Percentiles rank a stretch among this genome's conserved stretches.
phyloP scores from a whole-genome alignment of 1,140 invertebrate genomes.

The Adoxophyes honmai region DNA sequence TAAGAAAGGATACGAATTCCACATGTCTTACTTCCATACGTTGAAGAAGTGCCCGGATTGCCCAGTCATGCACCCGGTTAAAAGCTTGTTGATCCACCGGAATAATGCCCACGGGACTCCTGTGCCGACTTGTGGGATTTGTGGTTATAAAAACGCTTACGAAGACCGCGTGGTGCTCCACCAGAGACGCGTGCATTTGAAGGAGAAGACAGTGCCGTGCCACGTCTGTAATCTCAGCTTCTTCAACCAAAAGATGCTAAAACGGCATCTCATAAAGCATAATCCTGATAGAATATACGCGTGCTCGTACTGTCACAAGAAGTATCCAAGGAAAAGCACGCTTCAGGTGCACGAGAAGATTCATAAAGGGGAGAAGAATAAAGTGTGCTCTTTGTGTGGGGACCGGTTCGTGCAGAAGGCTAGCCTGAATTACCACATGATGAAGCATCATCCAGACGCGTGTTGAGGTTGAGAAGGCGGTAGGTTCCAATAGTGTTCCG shows the following conservation, averaged over 20 bases:
- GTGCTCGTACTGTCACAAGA: slow-evolving; percentile 8
- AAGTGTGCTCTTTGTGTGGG: slow-evolving; percentile 84
- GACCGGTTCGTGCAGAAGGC: slow-evolving; percentile 63
- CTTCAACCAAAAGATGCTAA: not conserved
- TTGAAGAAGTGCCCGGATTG: slow-evolving; percentile 9
- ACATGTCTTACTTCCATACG: slow-evolving; percentile 7
- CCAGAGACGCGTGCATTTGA: slow-evolving; percentile 19
- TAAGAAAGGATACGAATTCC: not conserved
- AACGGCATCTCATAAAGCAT: slow-evolving; percentile 2
- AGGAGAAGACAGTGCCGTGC: slow-evolving; percentile 13
- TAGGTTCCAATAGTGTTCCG: too few relatives aligned
- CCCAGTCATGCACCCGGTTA: not conserved
- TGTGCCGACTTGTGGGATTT: slow-evolving; percentile 17
- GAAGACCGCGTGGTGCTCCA: not conserved
- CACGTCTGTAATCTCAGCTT: not conserved
- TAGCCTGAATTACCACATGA: slow-evolving; percentile 26
- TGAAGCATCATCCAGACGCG: slow-evolving; percentile 18
- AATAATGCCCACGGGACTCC: slow-evolving; percentile 8
- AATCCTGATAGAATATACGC: slow-evolving; percentile 8
- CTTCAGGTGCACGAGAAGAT: slow-evolving; percentile 82
- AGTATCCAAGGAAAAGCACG: slow-evolving; percentile 35
- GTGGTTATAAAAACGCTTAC: slow-evolving; percentile 12
- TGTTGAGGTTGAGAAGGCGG: not conserved
- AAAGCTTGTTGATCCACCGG: not conserved
- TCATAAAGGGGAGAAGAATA: slow-evolving; percentile 85